phyloP scores from a whole-genome alignment of 2,888 invertebrate genomes.

The Brenthis daphne region DNA sequence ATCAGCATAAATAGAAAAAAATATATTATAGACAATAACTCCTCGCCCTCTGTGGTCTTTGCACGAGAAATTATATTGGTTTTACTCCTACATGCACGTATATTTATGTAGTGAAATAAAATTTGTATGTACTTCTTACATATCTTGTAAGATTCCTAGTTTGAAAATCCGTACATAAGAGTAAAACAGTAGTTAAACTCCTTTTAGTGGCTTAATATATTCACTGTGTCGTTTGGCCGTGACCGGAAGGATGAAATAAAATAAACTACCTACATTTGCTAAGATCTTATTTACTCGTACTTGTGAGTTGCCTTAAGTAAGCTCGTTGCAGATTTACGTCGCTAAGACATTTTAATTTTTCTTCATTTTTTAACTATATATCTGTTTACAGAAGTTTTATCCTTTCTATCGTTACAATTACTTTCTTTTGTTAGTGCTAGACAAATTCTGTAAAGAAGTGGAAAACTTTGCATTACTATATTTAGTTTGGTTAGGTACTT shows the following conservation, averaged over 20 bases:
- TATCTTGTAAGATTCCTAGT: neutral
- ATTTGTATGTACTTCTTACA: neutral
- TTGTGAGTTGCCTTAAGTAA: constrained; percentile 20
- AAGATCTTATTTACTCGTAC: constrained; percentile 23
- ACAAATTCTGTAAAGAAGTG: no score
- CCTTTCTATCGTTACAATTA: neutral
- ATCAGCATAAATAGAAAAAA: neutral
- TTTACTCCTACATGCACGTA: no score
- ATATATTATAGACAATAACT: neutral
- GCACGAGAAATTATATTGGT: no score
- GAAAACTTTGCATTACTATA: no score
- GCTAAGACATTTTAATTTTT: constrained; percentile 13
- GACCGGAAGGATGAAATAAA: constrained; percentile 33
- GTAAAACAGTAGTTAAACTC: constrained; percentile 25
- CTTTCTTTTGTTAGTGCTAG: neutral
- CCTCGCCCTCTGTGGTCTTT: no score
- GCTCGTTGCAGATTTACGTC: constrained; percentile 17
- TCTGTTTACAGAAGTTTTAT: neutral
- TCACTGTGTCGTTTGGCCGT: constrained; percentile 31
- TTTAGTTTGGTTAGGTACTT: no score
- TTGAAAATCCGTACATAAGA: constrained; percentile 18
- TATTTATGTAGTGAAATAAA: no score
- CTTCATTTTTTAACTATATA: neutral
- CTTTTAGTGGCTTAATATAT: constrained; percentile 33
- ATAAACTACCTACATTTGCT: constrained; percentile 27